Evolutionary conservation across 2,888 invertebrate genomes (phyloP).

Genomic region (Coleophora deauratella): DNA sequence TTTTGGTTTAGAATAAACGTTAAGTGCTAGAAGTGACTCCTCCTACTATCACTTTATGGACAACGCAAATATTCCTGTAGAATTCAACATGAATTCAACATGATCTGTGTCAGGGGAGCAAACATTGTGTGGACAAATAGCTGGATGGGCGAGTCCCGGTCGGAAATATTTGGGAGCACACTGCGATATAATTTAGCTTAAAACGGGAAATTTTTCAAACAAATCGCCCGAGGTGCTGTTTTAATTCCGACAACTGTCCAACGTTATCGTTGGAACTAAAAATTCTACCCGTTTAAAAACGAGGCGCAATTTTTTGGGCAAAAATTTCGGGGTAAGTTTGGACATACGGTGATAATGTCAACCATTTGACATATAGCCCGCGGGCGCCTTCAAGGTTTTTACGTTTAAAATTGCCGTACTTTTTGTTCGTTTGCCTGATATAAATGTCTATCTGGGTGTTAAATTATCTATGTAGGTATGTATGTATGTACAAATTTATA

Average conservation of each 20-base stretch:
- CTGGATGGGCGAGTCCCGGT: neutral
- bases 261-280: constrained; percentile 39
- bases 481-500: too few relatives aligned
- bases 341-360: constrained; percentile 38
- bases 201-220: constrained; percentile 26
- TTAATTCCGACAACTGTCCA: constrained; percentile 35
- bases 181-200: constrained; percentile 6
- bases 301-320: neutral
- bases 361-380: constrained; percentile 38
- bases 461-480: too few relatives aligned
- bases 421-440: too few relatives aligned
- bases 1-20: too few relatives aligned
- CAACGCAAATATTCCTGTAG: too few relatives aligned
- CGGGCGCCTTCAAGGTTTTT: constrained; percentile 10
- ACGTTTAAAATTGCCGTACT: neutral
- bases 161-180: neutral
- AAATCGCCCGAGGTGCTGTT: constrained; percentile 28
- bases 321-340: constrained; percentile 23
- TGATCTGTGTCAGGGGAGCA: constrained; percentile 4
- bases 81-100: too few relatives aligned
- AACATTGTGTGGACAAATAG: constrained; percentile 5
- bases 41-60: too few relatives aligned
- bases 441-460: too few relatives aligned
- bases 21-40: too few relatives aligned
- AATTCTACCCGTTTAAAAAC: constrained; percentile 15